These are phyloP conservation scores for Aspidoscelis tigris DNA, from an alignment of 2,113 vertebrate genomes.

Conservation along the genomic window DNA sequence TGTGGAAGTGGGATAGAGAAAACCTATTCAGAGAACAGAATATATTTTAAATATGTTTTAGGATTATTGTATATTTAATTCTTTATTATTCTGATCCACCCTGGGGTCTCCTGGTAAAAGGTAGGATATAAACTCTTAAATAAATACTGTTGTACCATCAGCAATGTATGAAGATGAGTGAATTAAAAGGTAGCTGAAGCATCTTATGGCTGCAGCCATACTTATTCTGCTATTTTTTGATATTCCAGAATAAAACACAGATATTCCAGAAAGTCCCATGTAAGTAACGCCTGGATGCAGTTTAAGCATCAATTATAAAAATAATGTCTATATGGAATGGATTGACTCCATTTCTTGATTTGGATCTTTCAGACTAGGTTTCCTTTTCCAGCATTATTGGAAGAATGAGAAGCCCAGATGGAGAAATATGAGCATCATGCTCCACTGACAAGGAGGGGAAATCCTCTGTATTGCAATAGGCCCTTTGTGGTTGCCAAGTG, in stretches of 20 bases:
- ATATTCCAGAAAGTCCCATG: no score
- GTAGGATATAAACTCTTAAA: neutral
- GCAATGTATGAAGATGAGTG: neutral
- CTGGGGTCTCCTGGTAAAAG: no score
- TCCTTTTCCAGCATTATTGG: conserved; percentile 69
- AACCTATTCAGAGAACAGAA: no score
- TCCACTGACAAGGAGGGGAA: conserved; percentile 67
- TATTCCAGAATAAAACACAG: no score
- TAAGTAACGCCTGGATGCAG: no score
- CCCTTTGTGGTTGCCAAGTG: conserved; percentile 72
- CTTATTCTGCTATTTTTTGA: no score
- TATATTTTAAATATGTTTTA: no score
- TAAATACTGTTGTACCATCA: neutral
- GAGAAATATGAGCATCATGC: conserved; percentile 70
- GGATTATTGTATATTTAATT: no score
- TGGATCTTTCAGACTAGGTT: conserved; percentile 43
- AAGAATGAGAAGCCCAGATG: conserved; percentile 72
- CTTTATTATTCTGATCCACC: no score
- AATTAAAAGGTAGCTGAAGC: no score
- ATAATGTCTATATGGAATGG: neutral
- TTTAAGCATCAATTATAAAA: neutral
- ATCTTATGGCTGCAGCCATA: no score
- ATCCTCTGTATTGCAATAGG: conserved; percentile 72
- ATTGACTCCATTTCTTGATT: conserved; percentile 33
- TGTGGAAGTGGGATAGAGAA: no score